Evolutionary conservation across 2,888 invertebrate genomes (phyloP).

Genomic region (Sinohyriopsis cumingii): DNA sequence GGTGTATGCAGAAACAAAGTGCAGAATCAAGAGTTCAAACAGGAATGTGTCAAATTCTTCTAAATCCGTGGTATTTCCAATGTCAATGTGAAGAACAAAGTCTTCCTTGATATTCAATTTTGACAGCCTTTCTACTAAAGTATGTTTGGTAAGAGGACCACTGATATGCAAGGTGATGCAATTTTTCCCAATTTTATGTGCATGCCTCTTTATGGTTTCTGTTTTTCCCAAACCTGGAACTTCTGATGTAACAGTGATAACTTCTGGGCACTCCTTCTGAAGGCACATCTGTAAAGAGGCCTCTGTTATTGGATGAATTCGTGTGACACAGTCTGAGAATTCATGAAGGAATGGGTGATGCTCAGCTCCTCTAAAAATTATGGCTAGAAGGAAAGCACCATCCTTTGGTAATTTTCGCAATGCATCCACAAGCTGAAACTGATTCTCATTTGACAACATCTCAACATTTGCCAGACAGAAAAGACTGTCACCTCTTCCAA

Average conservation of each 20-base stretch:
- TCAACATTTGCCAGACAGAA: slow-evolving; percentile 49
- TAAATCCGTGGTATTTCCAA: slow-evolving; percentile 34
- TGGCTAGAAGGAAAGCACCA: slow-evolving; percentile 18
- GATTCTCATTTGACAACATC: slow-evolving; percentile 36
- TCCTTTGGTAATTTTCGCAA: slow-evolving; percentile 15
- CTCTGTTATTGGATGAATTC: slow-evolving; percentile 25
- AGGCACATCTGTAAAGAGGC: slow-evolving; percentile 13
- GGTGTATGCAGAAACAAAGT: slow-evolving; percentile 30
- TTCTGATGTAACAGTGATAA: slow-evolving; percentile 35
- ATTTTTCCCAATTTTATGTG: slow-evolving; percentile 14
- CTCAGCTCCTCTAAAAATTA: slow-evolving; percentile 40
- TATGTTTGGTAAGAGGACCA: slow-evolving; percentile 30
- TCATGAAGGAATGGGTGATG: slow-evolving; percentile 42
- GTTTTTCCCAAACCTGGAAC: slow-evolving; percentile 46
- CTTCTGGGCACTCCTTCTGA: slow-evolving; percentile 20
- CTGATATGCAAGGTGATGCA: slow-evolving; percentile 40
- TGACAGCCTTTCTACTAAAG: slow-evolving; percentile 27
- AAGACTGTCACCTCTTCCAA: slow-evolving; percentile 9
- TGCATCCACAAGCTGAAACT: slow-evolving; percentile 36
- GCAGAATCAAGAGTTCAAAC: slow-evolving; percentile 45
- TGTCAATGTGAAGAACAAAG: slow-evolving; percentile 43
- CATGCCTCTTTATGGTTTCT: slow-evolving; percentile 22
- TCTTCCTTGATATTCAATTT: slow-evolving; percentile 15
- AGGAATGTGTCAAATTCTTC: slow-evolving; percentile 41
- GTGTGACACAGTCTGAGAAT: slow-evolving; percentile 16